Evolutionary conservation across 2,797 vertebrate genomes (phyloP).

Genomic region (Peromyscus melanophrys): DNA sequence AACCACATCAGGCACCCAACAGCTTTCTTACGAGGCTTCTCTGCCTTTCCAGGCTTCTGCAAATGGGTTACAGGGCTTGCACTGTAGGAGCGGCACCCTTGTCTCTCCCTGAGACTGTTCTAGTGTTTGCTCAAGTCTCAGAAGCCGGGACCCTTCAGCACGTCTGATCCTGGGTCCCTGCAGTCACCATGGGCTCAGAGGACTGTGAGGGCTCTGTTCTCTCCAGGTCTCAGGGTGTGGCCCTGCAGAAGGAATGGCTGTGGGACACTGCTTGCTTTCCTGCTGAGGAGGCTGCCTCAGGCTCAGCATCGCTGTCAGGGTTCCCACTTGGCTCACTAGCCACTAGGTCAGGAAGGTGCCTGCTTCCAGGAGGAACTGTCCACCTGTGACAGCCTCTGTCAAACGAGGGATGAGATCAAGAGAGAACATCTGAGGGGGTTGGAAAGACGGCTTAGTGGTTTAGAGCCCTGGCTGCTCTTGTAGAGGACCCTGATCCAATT

Average conservation of each 20-base stretch:
- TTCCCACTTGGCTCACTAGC: not conserved
- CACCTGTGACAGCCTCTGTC: not conserved
- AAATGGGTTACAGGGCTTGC: fast-evolving
- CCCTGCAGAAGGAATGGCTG: not conserved
- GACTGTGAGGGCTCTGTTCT: fast-evolving
- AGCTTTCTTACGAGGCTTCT: not conserved
- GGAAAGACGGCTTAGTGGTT: not conserved
- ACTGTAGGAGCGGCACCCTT: not conserved
- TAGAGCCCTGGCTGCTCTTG: not conserved
- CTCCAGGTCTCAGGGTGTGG: not conserved
- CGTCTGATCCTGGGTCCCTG: not conserved
- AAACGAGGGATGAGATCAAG: not conserved
- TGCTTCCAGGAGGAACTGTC: not conserved
- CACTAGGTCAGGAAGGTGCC: not conserved
- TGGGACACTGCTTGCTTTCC: not conserved
- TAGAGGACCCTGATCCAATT: not conserved
- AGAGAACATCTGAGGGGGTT: not conserved
- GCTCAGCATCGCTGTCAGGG: not conserved
- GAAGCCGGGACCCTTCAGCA: not conserved
- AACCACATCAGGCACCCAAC: not conserved
- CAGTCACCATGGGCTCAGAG: fast-evolving
- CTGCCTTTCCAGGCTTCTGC: not conserved
- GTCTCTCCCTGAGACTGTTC: fast-evolving
- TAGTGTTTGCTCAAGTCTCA: not conserved
- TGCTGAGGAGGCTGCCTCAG: not conserved